Percentiles rank a stretch among this genome's conserved stretches.
phyloP scores from a whole-genome alignment of 2,113 vertebrate species.

The Clarias macrocephalus region DNA sequence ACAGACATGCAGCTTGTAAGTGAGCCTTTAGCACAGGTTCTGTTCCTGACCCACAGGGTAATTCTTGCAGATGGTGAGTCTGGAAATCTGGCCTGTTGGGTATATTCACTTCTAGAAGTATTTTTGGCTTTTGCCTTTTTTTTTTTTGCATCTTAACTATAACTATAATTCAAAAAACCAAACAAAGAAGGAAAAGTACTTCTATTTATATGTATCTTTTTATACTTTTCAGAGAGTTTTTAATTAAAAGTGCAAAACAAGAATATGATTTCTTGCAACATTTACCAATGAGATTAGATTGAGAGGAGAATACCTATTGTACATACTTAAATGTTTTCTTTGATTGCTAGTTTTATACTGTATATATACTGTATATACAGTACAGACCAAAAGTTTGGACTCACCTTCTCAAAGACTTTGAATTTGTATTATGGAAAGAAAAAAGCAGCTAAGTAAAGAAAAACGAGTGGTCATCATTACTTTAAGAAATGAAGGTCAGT shows the following conservation, averaged over 20 bases:
- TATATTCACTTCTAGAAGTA: background rate
- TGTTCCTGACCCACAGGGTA: background rate
- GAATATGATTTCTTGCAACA: background rate
- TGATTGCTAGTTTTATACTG: background rate
- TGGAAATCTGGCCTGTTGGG: background rate
- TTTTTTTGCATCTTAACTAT: conserved; percentile 66
- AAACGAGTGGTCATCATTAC: too few relatives aligned
- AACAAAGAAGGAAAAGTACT: background rate
- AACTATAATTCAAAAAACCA: background rate
- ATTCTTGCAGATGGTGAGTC: conserved; percentile 3
- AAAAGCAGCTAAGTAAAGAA: too few relatives aligned
- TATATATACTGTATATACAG: too few relatives aligned
- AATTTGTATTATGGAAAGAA: too few relatives aligned
- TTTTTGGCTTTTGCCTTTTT: conserved; percentile 31
- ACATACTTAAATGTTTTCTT: background rate
- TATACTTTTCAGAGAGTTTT: background rate
- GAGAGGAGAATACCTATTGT: background rate
- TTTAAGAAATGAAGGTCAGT: too few relatives aligned
- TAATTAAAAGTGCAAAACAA: background rate
- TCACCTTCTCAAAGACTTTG: too few relatives aligned
- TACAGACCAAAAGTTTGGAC: too few relatives aligned
- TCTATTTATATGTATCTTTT: background rate
- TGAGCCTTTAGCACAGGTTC: background rate
- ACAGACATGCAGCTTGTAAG: background rate
- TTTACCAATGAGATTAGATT: background rate